Conservation (phyloP, 2,113 vertebrate species). For the Hippocampus mohnikei region DNA sequence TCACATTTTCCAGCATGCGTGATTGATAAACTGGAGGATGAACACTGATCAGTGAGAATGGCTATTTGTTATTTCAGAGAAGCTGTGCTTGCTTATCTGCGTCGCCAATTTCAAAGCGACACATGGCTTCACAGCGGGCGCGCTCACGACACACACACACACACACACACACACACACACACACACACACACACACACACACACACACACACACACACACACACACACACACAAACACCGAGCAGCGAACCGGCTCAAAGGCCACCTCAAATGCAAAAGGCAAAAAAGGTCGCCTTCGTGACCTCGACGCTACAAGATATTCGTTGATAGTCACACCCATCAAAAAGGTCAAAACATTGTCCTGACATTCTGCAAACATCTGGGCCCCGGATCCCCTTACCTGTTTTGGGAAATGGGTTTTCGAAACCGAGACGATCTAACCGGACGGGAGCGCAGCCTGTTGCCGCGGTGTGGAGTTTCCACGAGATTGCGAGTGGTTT, state of each 20-base stretch:
- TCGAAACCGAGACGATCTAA: constrained; percentile 47
- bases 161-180: too few species aligned
- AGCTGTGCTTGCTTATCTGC: too few species aligned
- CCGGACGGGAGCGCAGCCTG: constrained; percentile 21
- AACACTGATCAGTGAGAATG: too few species aligned
- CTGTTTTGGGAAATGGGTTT: constrained; percentile 42
- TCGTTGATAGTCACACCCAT: constrained; percentile 58
- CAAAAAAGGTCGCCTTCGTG: constrained; percentile 35
- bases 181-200: too few species aligned
- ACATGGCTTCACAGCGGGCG: too few species aligned
- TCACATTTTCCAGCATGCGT: too few species aligned
- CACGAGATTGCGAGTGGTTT: constrained; percentile 49
- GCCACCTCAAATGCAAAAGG: constrained; percentile 48
- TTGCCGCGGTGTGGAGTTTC: constrained; percentile 49
- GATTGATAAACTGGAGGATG: too few species aligned
- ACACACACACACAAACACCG: background rate
- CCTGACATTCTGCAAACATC: constrained; percentile 64
- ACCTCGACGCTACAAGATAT: constrained; percentile 39
- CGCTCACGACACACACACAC: background rate
- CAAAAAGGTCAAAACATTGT: constrained; percentile 61
- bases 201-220: too few species aligned
- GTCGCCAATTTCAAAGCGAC: too few species aligned
- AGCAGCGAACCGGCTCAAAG: constrained; percentile 35
- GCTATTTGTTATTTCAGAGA: too few species aligned
- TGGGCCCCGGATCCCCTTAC: constrained; percentile 28